A percentile compares a stretch with the other conserved stretches of the same genome.
Evolutionary conservation across 53 echinoderm and acorn worm species (phyloP).

Genomic region (Hippasteria phrygiana): DNA sequence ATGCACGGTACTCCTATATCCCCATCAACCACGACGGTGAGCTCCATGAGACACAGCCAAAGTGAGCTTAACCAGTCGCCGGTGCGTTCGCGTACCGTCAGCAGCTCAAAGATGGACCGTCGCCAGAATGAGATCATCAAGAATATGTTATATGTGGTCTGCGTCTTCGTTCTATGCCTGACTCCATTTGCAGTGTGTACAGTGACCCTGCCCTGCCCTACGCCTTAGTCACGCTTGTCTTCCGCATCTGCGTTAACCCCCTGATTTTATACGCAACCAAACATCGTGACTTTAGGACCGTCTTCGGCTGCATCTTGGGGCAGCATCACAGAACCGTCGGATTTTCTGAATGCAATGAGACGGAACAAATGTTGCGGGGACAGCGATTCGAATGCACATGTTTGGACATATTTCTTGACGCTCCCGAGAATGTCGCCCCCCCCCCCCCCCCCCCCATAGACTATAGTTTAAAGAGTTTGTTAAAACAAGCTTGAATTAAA

Average conservation of each 20-base stretch:
- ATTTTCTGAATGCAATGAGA: slow-evolving; percentile 41
- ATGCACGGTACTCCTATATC: too few species aligned
- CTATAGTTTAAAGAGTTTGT: too few species aligned
- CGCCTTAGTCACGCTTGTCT: slow-evolving; percentile 63
- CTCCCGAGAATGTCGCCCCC: too few species aligned
- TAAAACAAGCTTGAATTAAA: too few species aligned
- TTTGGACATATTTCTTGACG: too few species aligned
- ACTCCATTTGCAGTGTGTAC: slow-evolving; percentile 73
- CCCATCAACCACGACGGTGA: too few species aligned
- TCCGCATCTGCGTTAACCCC: slow-evolving; percentile 74
- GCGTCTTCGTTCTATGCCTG: slow-evolving; percentile 70
- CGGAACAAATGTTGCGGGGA: not conserved
- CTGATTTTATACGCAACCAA: too few species aligned
- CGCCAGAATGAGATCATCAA: slow-evolving; percentile 66
- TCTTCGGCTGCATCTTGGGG: slow-evolving; percentile 68
- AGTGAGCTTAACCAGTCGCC: too few species aligned
- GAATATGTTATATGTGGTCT: slow-evolving; percentile 74
- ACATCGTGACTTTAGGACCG: slow-evolving; percentile 65
- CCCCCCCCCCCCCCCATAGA: too few species aligned
- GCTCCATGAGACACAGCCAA: too few species aligned
- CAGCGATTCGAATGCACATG: not conserved
- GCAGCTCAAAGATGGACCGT: not conserved
- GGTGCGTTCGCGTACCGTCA: not conserved
- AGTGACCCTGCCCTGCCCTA: slow-evolving; percentile 72
- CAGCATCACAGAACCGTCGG: slow-evolving; percentile 58